Base-by-base conservation (phyloP, 2,888 invertebrate species). In the Agrilus biguttatus region DNA sequence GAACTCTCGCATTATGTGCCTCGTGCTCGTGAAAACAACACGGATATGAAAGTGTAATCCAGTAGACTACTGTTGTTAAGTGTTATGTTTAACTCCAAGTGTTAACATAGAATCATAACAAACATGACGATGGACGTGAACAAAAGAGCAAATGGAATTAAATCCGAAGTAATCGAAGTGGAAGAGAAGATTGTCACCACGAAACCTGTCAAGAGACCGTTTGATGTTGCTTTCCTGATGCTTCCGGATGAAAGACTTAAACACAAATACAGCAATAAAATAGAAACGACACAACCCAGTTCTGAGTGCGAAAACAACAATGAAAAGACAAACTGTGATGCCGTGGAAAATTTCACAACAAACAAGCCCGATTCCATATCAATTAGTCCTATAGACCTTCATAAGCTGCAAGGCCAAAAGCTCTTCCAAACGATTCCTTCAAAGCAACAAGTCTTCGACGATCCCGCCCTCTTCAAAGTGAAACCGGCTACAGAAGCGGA, bases 221-320 rank as follows among this genome's bases (percentile, higher is more conserved):
- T 91, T 60, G 90, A 91, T 61, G 90, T 91, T 8, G 90, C 90
- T 1, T 91, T 91, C 56, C 67, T 91, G 21, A 88, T 90, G 74
- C 80, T 86, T 63, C 88, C 88, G 2, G 88, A 89, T 59, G 88
- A 88, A 48, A 83, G 84, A 55, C 65, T 83, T 38, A 79, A 80
- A 41, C 74, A 78, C 38, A 77, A 78, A 53, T 74, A 43, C 13
- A 13, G 10, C 5, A 47, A 42, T 32, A 32, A 43, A 2, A 3
- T 36, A 10, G 14, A 14, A 13, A 10, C 38, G 19, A 34, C 33
- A 13, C n/a, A 35, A 7, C 19, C 28, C 14, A n/a, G 28, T 23
- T 44, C 42, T 21, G 37, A 46, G 21, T 43, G 39, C n/a, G 45
- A 49, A 39, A 51, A 45, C 36, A 46, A 42, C 14, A 39, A 46